Evolutionary conservation across 2,113 vertebrate genomes (phyloP).

Genomic region (Sinosuthora webbiana): DNA sequence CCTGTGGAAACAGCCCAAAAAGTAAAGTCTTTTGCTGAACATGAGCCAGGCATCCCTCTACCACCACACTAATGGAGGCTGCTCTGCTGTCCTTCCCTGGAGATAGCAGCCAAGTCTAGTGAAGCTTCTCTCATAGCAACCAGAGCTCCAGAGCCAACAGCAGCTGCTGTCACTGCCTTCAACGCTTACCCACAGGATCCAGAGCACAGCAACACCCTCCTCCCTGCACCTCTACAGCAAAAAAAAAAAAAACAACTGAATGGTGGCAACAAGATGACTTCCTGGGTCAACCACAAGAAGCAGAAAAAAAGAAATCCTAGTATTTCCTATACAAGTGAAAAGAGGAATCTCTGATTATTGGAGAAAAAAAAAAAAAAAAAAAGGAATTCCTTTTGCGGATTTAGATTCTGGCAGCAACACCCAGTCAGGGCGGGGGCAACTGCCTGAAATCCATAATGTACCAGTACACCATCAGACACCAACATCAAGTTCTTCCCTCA

Average conservation of each 20-base stretch:
- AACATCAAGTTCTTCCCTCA: neutral
- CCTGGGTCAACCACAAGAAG: conserved; percentile 52
- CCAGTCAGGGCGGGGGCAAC: neutral
- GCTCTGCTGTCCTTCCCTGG: conserved; percentile 81
- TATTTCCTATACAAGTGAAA: conserved; percentile 28
- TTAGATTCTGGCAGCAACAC: neutral
- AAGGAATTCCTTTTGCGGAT: neutral
- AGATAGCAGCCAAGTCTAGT: conserved; percentile 82
- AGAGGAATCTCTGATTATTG: neutral
- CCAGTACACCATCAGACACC: neutral
- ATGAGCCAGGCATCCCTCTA: conserved; percentile 69
- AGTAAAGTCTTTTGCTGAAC: conserved; percentile 41
- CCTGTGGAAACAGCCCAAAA: conserved; percentile 11
- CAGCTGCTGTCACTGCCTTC: conserved; percentile 78
- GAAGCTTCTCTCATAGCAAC: conserved; percentile 86
- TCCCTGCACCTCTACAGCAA: conserved; percentile 57
- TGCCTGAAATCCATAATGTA: neutral
- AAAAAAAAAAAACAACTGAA: neutral
- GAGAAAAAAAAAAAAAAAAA: conserved; percentile 14
- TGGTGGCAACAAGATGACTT: conserved; percentile 45
- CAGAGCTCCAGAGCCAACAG: conserved; percentile 77
- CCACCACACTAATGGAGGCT: conserved; percentile 80
- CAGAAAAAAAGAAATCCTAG: neutral
- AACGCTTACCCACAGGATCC: conserved; percentile 75
- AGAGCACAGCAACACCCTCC: conserved; percentile 73